phyloP scores from a whole-genome alignment of 2,797 vertebrate genomes.

The Rhadinocentrus ornatus region DNA sequence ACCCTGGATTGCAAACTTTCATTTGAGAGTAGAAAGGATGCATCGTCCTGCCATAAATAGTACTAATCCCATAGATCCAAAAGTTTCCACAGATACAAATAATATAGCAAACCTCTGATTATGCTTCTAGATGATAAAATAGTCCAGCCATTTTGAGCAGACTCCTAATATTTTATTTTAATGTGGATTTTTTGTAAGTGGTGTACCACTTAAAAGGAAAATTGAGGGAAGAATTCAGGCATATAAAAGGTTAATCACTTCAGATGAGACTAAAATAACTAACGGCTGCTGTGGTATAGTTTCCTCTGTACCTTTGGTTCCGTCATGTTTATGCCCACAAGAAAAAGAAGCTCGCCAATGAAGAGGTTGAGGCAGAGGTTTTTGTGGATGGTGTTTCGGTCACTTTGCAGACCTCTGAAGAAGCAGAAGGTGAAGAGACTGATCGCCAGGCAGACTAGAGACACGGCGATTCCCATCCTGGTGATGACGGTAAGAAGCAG shows the following conservation, averaged over 20 bases:
- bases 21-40: slow-evolving; percentile 5
- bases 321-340: slow-evolving; percentile 98
- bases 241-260: slow-evolving; percentile 47
- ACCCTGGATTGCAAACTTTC: not conserved
- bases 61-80: not conserved
- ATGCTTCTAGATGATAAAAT: slow-evolving; percentile 26
- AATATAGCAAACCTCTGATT: slow-evolving; percentile 7
- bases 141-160: not conserved
- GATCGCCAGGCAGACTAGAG: slow-evolving; percentile 96
- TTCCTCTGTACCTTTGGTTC: slow-evolving; percentile 86
- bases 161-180: slow-evolving; percentile 11
- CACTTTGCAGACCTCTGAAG: slow-evolving; percentile 97
- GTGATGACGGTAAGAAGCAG: slow-evolving; percentile 94
- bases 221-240: not conserved
- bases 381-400: slow-evolving; percentile 99
- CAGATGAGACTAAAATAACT: slow-evolving; percentile 26
- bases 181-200: slow-evolving; percentile 9
- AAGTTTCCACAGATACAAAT: slow-evolving; percentile 11
- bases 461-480: slow-evolving; percentile 95
- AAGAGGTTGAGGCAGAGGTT: slow-evolving; percentile 99
- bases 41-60: not conserved
- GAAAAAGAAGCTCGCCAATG: slow-evolving; percentile 95
- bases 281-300: slow-evolving; percentile 1
- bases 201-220: slow-evolving; percentile 27
- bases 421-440: slow-evolving; percentile 99